phyloP scores from a whole-genome alignment of 2,113 vertebrate genomes.

The Zosterops lateralis region DNA sequence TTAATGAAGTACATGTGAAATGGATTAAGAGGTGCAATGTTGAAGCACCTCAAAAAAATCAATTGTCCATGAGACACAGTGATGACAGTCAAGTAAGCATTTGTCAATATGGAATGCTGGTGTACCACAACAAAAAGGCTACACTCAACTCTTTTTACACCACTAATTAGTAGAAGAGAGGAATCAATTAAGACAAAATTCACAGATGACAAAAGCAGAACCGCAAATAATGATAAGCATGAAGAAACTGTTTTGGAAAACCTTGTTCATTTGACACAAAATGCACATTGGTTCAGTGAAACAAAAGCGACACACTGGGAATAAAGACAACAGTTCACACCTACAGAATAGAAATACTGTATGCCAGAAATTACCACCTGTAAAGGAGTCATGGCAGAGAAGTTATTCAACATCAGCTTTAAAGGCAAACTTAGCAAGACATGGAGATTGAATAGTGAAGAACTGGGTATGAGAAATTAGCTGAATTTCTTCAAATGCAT shows the following conservation, averaged over 20 bases:
- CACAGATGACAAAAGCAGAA: conserved; percentile 8
- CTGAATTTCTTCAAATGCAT: neutral
- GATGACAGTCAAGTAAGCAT: neutral
- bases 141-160: neutral
- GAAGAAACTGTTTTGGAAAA: conserved; percentile 7
- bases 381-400: neutral
- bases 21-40: neutral
- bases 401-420: neutral
- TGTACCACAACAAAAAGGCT: neutral
- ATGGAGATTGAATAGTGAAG: neutral
- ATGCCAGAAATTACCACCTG: neutral
- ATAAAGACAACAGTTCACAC: neutral
- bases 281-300: neutral
- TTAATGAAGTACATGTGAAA: neutral
- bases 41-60: conserved; percentile 12
- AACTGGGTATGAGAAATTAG: neutral
- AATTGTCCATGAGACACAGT: neutral
- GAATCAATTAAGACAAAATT: conserved; percentile 13
- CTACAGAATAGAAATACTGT: neutral
- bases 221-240: neutral
- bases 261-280: neutral
- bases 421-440: neutral
- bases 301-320: neutral
- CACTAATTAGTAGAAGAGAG: neutral
- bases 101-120: neutral